A percentile compares a stretch with the other conserved stretches of the same genome.
These are phyloP conservation scores for Itoplectis maculator DNA, from an alignment of 2,888 invertebrate species.

Conservation along the genomic window DNA sequence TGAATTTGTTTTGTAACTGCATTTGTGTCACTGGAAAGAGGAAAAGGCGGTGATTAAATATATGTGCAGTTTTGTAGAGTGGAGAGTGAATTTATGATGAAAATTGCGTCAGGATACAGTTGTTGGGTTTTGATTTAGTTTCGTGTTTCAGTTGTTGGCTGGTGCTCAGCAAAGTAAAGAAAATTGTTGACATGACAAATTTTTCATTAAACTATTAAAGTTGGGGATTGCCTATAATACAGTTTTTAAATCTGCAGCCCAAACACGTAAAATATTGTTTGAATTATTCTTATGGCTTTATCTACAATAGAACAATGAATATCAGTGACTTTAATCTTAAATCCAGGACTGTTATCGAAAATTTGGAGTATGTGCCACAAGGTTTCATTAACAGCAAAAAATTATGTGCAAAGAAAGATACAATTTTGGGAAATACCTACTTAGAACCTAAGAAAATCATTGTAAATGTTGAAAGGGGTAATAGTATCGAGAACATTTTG, in stretches of 20 bases:
- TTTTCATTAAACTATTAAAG: background rate
- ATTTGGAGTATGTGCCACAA: background rate
- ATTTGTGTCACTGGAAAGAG: no score
- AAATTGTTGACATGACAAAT: no score
- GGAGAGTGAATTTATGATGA: no score
- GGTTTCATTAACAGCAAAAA: background rate
- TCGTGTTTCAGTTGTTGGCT: no score
- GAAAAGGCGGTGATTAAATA: no score
- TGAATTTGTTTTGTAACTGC: no score
- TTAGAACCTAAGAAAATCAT: background rate
- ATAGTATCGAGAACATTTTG: background rate
- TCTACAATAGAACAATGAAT: background rate
- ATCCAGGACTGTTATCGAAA: background rate
- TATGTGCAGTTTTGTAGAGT: no score
- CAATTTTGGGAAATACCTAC: background rate
- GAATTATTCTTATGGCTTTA: background rate
- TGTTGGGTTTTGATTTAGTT: no score
- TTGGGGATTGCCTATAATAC: no score
- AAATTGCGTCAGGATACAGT: no score
- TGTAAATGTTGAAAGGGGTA: background rate
- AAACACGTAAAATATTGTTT: background rate
- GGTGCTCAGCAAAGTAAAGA: no score
- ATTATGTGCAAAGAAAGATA: background rate
- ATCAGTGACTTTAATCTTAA: slow-evolving; percentile 8
- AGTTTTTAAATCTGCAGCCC: background rate